Percentiles rank a stretch among this genome's conserved stretches.
Conservation (phyloP, 2,113 vertebrate species). For the Ia io region DNA sequence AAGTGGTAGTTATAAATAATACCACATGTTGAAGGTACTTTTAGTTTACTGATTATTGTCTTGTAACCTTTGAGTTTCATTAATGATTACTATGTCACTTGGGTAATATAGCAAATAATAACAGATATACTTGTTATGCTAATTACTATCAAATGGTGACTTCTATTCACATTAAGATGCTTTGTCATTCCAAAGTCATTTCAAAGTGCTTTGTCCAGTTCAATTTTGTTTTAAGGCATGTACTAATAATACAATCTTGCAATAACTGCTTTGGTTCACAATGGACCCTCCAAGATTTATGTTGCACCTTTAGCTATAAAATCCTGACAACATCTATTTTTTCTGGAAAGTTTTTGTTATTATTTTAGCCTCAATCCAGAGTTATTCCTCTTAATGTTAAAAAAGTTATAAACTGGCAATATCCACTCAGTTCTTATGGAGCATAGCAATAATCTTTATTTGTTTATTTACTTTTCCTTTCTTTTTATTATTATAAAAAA, state of each 20-base stretch:
- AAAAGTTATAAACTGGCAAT: constrained; percentile 54
- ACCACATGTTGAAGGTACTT: not conserved
- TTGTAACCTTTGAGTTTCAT: not conserved
- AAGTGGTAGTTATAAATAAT: not conserved
- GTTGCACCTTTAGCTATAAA: constrained; percentile 59
- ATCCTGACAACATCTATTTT: constrained; percentile 50
- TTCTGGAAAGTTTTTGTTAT: constrained; percentile 61
- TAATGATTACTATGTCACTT: not conserved
- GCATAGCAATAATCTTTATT: not conserved
- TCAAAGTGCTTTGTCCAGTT: constrained; percentile 30
- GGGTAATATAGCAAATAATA: not conserved
- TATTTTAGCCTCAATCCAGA: constrained; percentile 58
- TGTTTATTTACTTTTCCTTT: constrained; percentile 36
- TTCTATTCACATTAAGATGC: not conserved
- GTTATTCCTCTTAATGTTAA: constrained; percentile 60
- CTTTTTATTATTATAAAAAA: not conserved
- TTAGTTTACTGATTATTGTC: not conserved
- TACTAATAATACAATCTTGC: constrained; percentile 6
- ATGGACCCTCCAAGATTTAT: constrained; percentile 63
- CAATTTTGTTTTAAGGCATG: constrained; percentile 37
- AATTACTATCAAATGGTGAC: not conserved
- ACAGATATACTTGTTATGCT: not conserved
- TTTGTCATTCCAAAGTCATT: constrained; percentile 43
- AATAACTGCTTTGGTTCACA: constrained; percentile 43
- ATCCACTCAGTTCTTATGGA: not conserved